Evolutionary conservation across 2,113 vertebrate species (phyloP), one percentile per base, ranked within the genome.

Genomic region (Butastur rufipennis): DNA sequence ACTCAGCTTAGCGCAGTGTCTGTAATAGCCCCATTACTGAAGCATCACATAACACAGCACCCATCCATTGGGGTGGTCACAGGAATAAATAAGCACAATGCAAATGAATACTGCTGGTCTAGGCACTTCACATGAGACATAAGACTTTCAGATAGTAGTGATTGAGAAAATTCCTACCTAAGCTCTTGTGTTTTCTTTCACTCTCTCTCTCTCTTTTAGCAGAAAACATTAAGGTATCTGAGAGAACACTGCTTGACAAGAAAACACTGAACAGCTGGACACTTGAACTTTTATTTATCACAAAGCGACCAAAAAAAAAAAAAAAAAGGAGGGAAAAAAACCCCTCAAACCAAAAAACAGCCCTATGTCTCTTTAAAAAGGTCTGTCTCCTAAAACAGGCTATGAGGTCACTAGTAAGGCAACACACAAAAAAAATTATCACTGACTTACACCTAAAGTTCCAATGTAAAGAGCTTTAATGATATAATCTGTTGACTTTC

Each of bases 1-100:
- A 92, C 72, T 86, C 84, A 74, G 68, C 3, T 88, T 96, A 96
- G 73, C 72, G 67, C 11, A 11, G 68, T 88, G 48, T 73, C 86
- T 90, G 20, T 93, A 97, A 88, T 4, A 95, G 63, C 48, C 53
- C 68, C 47, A 74, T 95, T 91, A 86, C 56, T 90, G 73, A 93
- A 92, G 67, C 62, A 75, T 48, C 34, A 65, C 36, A 38, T 71
- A 89, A 87, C 67, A 83, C 40, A 80, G 47, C 50, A 79, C n/a
- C 48, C 91, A 79, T 91, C 72, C 52, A 56, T 74, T 53, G 40
- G 45, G 45, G 34, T 86, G 78, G 82, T 43, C 5, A 0, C 48
- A 34, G 81, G 88, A 92, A 86, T 75, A 82, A 97, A 90, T 62
- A 79, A 84, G 34, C 42, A 65, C n/a, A 71, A 22, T 94, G 47